These are phyloP conservation scores for Hydrotaea cyrtoneurina DNA, from an alignment of 2,888 invertebrate genomes.

Conservation along the genomic window DNA sequence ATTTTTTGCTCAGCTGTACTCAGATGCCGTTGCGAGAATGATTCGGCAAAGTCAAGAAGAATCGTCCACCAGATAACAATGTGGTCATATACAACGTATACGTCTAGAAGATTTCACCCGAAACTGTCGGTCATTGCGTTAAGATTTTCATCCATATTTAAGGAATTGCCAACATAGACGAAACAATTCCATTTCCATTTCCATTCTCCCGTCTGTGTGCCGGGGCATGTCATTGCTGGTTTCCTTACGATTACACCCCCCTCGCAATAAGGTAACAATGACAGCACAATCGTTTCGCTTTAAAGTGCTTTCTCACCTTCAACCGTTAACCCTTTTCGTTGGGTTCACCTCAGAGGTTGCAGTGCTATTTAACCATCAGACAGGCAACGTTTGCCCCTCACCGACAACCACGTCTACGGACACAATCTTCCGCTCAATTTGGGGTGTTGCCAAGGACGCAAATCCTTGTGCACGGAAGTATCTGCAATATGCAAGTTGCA, in stretches of 20 bases:
- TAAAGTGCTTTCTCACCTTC: neutral
- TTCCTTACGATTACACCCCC: neutral
- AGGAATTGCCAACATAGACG: neutral
- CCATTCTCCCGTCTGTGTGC: neutral
- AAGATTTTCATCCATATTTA: neutral
- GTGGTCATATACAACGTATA: neutral
- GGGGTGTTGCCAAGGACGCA: neutral
- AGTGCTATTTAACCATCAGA: neutral
- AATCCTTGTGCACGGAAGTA: neutral
- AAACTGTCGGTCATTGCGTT: neutral
- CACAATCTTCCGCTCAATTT: constrained; percentile 6
- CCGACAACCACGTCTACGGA: neutral
- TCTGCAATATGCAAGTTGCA: neutral
- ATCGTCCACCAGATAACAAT: neutral
- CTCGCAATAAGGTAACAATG: neutral
- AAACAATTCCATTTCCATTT: neutral
- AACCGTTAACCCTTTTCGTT: constrained; percentile 12
- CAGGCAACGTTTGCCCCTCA: neutral
- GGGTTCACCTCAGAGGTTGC: constrained; percentile 11
- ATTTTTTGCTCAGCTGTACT: constrained; percentile 36
- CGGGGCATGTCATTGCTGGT: neutral
- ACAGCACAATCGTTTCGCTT: neutral
- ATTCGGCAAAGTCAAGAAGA: neutral
- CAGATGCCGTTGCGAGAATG: neutral
- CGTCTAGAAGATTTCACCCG: neutral